Conservation (phyloP, 2,113 vertebrate genomes). For the Dasyprocta punctata region DNA sequence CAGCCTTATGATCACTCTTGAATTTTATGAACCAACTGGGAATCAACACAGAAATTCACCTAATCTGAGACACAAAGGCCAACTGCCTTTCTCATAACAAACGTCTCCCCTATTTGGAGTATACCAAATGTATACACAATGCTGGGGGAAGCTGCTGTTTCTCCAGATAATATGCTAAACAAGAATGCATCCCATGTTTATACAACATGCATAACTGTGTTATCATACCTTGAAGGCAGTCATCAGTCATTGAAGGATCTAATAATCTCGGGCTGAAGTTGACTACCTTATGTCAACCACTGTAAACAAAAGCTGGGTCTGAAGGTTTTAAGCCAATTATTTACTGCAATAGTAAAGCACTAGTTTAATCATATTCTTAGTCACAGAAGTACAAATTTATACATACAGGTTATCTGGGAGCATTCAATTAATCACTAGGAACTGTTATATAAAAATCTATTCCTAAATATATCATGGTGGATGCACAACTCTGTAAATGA, state of each 20-base stretch:
- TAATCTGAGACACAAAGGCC: background rate
- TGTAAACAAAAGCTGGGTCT: constrained; percentile 81
- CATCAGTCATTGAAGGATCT: constrained; percentile 84
- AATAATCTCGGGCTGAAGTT: constrained; percentile 89
- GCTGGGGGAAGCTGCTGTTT: constrained; percentile 56
- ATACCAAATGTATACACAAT: constrained; percentile 57
- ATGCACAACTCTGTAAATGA: background rate
- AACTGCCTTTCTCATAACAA: constrained; percentile 32
- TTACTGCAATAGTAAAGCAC: constrained; percentile 16
- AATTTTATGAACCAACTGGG: constrained; percentile 31
- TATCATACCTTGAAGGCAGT: constrained; percentile 74
- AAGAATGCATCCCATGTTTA: constrained; percentile 72
- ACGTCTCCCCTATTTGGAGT: constrained; percentile 56
- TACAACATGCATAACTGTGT: constrained; percentile 68
- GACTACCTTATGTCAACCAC: constrained; percentile 82
- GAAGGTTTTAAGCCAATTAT: constrained; percentile 36
- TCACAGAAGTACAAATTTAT: constrained; percentile 50
- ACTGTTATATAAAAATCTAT: constrained; percentile 50
- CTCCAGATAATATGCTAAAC: constrained; percentile 55
- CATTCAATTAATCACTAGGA: constrained; percentile 87
- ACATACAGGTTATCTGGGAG: constrained; percentile 85
- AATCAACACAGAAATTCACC: constrained; percentile 23
- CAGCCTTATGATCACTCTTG: background rate
- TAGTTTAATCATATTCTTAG: background rate
- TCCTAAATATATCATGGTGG: background rate